Percentiles rank a stretch among this genome's conserved stretches.
phyloP scores from a whole-genome alignment of 2,797 vertebrate genomes.

The Gallinago solitaria region DNA sequence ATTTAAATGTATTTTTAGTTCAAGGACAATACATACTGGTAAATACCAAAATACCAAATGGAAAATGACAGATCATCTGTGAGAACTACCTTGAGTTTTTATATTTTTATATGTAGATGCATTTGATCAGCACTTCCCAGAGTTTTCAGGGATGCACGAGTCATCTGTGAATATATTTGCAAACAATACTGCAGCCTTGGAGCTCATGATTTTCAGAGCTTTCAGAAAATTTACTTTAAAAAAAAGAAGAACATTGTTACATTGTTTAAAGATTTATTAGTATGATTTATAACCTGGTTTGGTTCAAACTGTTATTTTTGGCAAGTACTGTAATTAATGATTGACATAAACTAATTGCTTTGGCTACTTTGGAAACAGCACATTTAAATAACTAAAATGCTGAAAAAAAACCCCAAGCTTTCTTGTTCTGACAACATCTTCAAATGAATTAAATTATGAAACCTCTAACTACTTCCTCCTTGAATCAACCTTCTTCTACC shows the following conservation, averaged over 20 bases:
- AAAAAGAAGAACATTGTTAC: neutral
- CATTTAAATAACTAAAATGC: neutral
- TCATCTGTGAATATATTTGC: neutral
- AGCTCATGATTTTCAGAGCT: neutral
- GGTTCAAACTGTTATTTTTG: neutral
- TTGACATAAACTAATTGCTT: neutral
- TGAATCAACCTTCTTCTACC: neutral
- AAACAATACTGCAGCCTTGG: neutral
- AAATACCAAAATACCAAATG: neutral
- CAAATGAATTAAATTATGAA: neutral
- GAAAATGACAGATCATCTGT: conserved; percentile 12
- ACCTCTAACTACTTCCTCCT: neutral
- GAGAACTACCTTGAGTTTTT: neutral
- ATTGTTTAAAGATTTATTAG: neutral
- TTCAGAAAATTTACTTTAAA: neutral
- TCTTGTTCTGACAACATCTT: neutral
- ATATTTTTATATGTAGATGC: neutral
- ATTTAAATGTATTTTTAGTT: conserved; percentile 3
- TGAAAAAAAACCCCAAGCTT: fast-evolving
- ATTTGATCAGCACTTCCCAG: neutral
- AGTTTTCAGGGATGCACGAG: neutral
- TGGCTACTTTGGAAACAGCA: neutral
- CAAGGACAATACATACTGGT: neutral
- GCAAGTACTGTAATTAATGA: neutral
- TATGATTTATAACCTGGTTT: neutral